A percentile compares a stretch with the other conserved stretches of the same genome.
Conservation (phyloP, 35 echinoderm and acorn worm genomes). For the Stichopus chloronotus region DNA sequence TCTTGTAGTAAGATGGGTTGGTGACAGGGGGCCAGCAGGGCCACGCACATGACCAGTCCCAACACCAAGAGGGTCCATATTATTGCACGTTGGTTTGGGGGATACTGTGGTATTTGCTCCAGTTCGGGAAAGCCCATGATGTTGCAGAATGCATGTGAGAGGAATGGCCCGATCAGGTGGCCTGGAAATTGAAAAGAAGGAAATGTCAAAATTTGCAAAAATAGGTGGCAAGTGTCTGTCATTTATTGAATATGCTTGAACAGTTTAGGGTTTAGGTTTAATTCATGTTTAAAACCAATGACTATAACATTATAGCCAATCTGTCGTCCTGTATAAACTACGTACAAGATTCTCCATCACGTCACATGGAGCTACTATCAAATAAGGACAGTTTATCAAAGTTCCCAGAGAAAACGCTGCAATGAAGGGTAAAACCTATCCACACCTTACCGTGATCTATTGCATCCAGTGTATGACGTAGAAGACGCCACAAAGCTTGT, state of each 20-base stretch:
- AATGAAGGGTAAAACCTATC: no score
- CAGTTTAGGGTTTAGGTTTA: no score
- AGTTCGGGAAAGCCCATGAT: conserved; percentile 97
- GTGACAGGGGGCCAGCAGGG: conserved; percentile 80
- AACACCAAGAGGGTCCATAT: conserved; percentile 67
- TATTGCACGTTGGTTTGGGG: conserved; percentile 60
- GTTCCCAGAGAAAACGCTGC: no score
- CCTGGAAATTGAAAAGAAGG: conserved; percentile 53
- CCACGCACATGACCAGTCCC: conserved; percentile 75
- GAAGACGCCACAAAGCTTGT: no score
- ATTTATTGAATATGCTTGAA: neutral
- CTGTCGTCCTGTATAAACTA: no score
- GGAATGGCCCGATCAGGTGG: conserved; percentile 82
- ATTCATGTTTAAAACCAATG: neutral
- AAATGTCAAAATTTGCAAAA: neutral
- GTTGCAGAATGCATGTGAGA: conserved; percentile 94
- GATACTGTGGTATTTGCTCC: conserved; percentile 69
- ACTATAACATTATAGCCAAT: no score
- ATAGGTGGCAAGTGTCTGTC: neutral
- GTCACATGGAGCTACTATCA: no score
- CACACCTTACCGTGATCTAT: no score
- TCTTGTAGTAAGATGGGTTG: conserved; percentile 58
- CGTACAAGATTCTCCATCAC: no score
- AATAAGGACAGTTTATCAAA: no score
- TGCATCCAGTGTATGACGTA: no score